A percentile compares a stretch with the other conserved stretches of the same genome.
Conservation (phyloP, 2,888 invertebrate species). For the Eurytoma californica region DNA sequence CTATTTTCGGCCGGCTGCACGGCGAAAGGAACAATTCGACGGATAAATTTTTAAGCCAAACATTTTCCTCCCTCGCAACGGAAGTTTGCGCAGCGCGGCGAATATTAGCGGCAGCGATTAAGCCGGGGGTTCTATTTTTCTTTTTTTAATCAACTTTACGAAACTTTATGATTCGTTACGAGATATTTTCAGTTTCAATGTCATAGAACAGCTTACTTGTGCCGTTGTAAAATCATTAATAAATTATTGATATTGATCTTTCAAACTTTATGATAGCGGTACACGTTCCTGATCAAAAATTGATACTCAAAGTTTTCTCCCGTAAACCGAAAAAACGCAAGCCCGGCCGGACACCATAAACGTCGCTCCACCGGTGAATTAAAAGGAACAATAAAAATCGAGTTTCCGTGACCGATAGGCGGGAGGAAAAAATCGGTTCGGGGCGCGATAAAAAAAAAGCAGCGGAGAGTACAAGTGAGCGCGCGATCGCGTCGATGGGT, state of each 20-base stretch:
- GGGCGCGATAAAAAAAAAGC: constrained; percentile 31
- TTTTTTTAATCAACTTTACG: too few relatives aligned
- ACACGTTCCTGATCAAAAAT: not conserved
- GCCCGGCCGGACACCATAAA: constrained; percentile 3
- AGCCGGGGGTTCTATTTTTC: too few relatives aligned
- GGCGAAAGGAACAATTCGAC: not conserved
- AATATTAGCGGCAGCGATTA: too few relatives aligned
- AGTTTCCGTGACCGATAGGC: constrained; percentile 11
- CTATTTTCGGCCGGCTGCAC: constrained; percentile 14
- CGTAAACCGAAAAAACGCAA: constrained; percentile 32
- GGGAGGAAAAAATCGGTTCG: constrained; percentile 29
- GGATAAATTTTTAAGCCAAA: constrained; percentile 29
- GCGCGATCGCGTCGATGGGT: too few relatives aligned
- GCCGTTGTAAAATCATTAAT: too few relatives aligned
- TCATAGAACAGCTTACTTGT: too few relatives aligned
- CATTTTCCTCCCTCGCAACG: not conserved
- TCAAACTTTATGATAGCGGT: too few relatives aligned
- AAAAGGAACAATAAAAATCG: constrained; percentile 42
- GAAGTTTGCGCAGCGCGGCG: constrained; percentile 1
- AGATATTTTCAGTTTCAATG: too few relatives aligned
- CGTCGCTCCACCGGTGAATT: constrained; percentile 27
- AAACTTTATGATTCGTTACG: too few relatives aligned
- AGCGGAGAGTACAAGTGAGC: not conserved
- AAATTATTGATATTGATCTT: too few relatives aligned
- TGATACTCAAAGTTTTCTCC: not conserved